Base-by-base conservation (phyloP, 2,113 vertebrate species). In the Varanus salvator region DNA sequence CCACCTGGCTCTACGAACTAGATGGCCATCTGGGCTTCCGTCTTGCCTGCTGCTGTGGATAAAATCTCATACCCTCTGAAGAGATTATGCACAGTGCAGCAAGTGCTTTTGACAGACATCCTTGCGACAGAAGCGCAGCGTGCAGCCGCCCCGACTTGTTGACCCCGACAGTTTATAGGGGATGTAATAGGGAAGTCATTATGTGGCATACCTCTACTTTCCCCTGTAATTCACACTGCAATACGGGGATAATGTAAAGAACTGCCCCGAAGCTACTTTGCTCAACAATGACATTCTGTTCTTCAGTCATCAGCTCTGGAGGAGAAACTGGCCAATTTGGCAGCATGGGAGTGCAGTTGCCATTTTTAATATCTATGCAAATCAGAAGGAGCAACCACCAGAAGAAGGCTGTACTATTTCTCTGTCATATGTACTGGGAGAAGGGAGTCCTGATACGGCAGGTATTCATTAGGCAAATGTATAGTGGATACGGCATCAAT, bases 1-100 rank as follows among this genome's bases (percentile, higher is more conserved):
- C 89, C 9, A 29, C 64, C 78, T 78, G 29, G 80, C 87, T 29
- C 23, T 66, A 54, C 34, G 78, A 38, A 91, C 0, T 89, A 66
- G 14, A 78, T 87, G 66, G 80, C 44, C 3, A 0, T 83, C 93
- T 44, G 14, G 31, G 93, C 86, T 90, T 93, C 34, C 83, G n/a
- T 82, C 64, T 89, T 80, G 80, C 19, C 89, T 60, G 8, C 91
- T 2, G 3, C 21, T 52, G 14, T 68, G 48, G 57, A 93, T 85
- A 92, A 87, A 69, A 84, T 89, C 75, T 88, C 76, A 31, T 87
- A 69, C 48, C 72, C 92, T 95, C 93, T 92, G 83, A 93, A 89
- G 72, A 92, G 54, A 60, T 74, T 90, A 76, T 34, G 52, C 15
- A 88, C 81, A 92, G 86, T 89, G 89, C 69, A 31, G 68, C 92